Evolutionary conservation across 1,140 invertebrate genomes (phyloP).

Genomic region (Cydia splendana): DNA sequence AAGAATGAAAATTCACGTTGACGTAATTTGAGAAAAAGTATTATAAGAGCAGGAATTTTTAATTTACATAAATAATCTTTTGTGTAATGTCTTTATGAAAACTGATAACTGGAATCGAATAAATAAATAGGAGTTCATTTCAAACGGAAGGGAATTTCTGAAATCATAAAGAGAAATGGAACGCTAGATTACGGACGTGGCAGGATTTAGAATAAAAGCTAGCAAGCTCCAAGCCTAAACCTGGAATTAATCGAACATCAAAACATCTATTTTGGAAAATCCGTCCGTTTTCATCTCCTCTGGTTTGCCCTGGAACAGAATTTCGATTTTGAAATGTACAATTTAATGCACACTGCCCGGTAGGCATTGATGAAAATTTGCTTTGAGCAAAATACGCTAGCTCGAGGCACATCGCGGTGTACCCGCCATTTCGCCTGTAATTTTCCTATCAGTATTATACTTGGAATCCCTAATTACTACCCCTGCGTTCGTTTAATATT

Average conservation of each 20-base stretch:
- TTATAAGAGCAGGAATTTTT: too few relatives aligned
- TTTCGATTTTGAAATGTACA: conserved; percentile 24
- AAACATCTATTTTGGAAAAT: conserved; percentile 9
- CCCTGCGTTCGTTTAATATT: conserved; percentile 75
- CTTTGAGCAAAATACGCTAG: conserved; percentile 2
- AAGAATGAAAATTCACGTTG: too few relatives aligned
- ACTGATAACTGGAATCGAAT: too few relatives aligned
- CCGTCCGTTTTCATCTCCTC: background rate
- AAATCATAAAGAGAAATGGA: too few relatives aligned
- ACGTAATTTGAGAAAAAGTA: too few relatives aligned
- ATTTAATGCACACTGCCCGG: conserved; percentile 16
- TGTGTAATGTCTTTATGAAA: too few relatives aligned
- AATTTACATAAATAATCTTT: too few relatives aligned
- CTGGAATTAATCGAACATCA: background rate
- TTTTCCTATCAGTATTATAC: conserved; percentile 59
- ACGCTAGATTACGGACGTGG: too few relatives aligned
- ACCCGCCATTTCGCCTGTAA: conserved; percentile 42
- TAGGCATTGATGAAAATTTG: conserved; percentile 23
- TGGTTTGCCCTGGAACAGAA: background rate
- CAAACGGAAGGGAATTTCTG: too few relatives aligned
- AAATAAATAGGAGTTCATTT: too few relatives aligned
- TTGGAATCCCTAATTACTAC: conserved; percentile 75
- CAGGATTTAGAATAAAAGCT: conserved; percentile 1
- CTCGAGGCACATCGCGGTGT: background rate
- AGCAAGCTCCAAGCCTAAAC: background rate